These are phyloP conservation scores for Perithous albicinctus DNA, from an alignment of 2,888 invertebrate species.

Conservation along the genomic window DNA sequence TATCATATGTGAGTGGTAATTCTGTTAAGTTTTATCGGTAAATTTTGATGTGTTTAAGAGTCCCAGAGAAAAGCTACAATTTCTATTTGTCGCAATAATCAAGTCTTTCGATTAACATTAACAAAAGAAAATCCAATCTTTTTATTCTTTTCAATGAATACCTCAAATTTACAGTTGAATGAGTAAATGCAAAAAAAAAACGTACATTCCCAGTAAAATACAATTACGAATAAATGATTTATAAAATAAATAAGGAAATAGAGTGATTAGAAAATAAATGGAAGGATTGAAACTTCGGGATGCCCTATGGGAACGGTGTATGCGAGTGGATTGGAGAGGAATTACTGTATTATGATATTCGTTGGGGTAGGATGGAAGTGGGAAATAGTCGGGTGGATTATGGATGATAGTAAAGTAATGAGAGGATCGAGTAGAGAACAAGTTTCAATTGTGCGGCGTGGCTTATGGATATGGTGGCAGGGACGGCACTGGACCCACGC, in stretches of 20 bases:
- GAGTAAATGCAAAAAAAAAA: no score
- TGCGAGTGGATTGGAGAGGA: not conserved
- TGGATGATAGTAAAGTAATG: slow-evolving; percentile 20
- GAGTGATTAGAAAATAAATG: not conserved
- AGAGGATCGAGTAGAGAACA: slow-evolving; percentile 40
- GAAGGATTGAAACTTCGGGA: not conserved
- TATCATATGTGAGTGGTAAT: no score
- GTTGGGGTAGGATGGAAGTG: slow-evolving; percentile 37
- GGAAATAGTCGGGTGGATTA: slow-evolving; percentile 37
- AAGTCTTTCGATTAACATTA: no score
- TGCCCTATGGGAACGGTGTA: not conserved
- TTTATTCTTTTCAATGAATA: no score
- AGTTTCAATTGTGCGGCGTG: slow-evolving; percentile 40
- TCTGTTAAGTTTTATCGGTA: no score
- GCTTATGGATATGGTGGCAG: slow-evolving; percentile 34
- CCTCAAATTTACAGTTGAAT: no score
- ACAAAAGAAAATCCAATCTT: no score
- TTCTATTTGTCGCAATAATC: no score
- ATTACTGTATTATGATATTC: slow-evolving; percentile 19
- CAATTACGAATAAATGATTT: no score
- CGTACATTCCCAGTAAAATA: no score
- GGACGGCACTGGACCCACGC: slow-evolving; percentile 79
- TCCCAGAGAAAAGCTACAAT: no score
- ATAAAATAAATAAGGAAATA: not conserved
- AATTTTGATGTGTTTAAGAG: no score